Evolutionary conservation across 2,888 invertebrate species (phyloP).

Genomic region (Mythimna ferrago): DNA sequence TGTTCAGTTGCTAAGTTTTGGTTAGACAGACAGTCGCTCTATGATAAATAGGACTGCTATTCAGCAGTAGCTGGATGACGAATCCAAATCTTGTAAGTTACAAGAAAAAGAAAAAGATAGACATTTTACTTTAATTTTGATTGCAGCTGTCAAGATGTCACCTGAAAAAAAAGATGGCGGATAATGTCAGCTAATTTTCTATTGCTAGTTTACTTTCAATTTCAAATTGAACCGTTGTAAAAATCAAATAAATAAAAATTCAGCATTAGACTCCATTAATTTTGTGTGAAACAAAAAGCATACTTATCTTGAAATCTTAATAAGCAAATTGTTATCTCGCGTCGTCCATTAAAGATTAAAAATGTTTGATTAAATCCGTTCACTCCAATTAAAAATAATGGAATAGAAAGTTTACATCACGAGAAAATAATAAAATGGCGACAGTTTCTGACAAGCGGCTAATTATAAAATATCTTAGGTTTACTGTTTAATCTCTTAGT

Average conservation of each 20-base stretch:
- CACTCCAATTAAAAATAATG: conserved; percentile 65
- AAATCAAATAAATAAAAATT: conserved; percentile 12
- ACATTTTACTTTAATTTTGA: neutral
- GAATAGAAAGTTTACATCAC: conserved; percentile 59
- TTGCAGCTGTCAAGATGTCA: neutral
- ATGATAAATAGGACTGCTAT: too few relatives aligned
- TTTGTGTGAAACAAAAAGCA: conserved; percentile 33
- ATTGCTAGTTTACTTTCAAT: conserved; percentile 12
- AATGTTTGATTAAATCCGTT: conserved; percentile 57
- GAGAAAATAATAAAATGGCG: conserved; percentile 54
- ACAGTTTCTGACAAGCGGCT: conserved; percentile 44
- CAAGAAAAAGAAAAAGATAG: too few relatives aligned
- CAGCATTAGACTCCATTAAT: conserved; percentile 21
- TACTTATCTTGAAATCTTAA: conserved; percentile 54
- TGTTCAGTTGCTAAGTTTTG: neutral
- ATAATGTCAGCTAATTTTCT: neutral
- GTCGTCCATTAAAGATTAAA: conserved; percentile 54
- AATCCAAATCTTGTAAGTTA: neutral
- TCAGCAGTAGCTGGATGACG: neutral
- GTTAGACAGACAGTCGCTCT: too few relatives aligned
- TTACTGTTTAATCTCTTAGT: neutral
- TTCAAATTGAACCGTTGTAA: conserved; percentile 14
- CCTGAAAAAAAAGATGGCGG: neutral
- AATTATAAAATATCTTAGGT: conserved; percentile 51
- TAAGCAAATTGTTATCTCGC: conserved; percentile 44